These are phyloP conservation scores for Sander lucioperca DNA, from an alignment of 2,113 vertebrate genomes.

Conservation along the genomic window DNA sequence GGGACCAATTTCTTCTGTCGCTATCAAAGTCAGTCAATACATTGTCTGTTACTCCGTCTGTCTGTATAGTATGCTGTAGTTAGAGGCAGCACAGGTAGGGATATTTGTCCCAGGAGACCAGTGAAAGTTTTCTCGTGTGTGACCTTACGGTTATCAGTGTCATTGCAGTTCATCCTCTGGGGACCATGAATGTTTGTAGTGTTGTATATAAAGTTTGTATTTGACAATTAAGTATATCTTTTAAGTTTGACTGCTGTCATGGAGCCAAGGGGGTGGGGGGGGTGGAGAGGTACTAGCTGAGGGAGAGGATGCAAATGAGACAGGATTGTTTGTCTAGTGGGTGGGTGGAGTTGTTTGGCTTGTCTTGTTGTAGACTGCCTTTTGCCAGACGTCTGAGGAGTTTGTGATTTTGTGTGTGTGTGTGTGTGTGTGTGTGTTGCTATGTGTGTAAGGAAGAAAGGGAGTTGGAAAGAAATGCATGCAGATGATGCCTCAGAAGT, in stretches of 20 bases:
- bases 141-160: background rate
- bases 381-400: slow-evolving; percentile 53
- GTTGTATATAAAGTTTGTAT: background rate
- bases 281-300: slow-evolving; percentile 31
- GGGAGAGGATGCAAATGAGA: slow-evolving; percentile 69
- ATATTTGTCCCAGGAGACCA: too few relatives aligned
- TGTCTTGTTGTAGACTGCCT: slow-evolving; percentile 49
- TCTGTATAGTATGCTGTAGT: background rate
- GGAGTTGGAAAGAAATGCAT: background rate
- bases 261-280: slow-evolving; percentile 38
- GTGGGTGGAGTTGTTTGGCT: slow-evolving; percentile 78
- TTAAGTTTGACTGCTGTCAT: background rate
- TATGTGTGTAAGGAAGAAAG: slow-evolving; percentile 13
- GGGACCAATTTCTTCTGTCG: background rate
- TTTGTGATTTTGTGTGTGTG: slow-evolving; percentile 11
- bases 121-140: background rate
- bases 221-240: background rate
- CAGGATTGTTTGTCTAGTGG: slow-evolving; percentile 69
- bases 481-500: background rate
- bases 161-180: background rate
- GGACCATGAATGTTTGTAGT: background rate
- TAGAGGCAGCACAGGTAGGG: background rate
- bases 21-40: background rate
- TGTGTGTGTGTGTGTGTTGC: slow-evolving; percentile 6
- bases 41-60: background rate